Evolutionary conservation across 2,888 invertebrate species (phyloP).

Genomic region (Fragum sueziense): DNA sequence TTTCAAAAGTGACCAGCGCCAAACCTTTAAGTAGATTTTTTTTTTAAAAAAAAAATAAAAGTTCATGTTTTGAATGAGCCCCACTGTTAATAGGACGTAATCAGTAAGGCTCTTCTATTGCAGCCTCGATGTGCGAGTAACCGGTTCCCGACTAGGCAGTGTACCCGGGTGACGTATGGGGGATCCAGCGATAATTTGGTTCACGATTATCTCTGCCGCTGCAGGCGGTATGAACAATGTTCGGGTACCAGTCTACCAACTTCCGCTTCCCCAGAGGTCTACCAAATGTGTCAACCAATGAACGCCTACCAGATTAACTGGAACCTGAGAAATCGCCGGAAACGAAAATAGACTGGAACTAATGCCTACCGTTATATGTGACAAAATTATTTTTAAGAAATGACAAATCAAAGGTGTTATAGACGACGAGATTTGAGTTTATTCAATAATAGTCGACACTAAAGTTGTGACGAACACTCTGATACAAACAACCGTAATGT

Average conservation of each 20-base stretch:
- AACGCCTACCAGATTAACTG: background rate
- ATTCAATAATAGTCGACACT: background rate
- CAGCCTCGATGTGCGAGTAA: conserved; percentile 49
- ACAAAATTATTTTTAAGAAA: background rate
- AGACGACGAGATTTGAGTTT: background rate
- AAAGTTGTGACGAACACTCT: too few species aligned
- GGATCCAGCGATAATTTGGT: conserved; percentile 25
- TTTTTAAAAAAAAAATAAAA: too few species aligned
- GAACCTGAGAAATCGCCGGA: background rate
- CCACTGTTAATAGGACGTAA: too few species aligned
- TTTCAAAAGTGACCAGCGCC: too few species aligned
- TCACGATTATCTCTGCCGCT: conserved; percentile 51
- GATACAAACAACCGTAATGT: too few species aligned
- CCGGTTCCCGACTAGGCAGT: conserved; percentile 22
- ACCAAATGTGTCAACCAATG: conserved; percentile 30
- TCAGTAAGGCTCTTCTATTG: too few species aligned
- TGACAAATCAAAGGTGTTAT: background rate
- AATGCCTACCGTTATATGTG: too few species aligned
- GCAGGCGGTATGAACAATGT: conserved; percentile 43
- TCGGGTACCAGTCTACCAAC: conserved; percentile 28
- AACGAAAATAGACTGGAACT: background rate
- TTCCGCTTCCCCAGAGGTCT: background rate
- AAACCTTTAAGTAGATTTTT: too few species aligned
- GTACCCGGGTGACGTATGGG: conserved; percentile 38
- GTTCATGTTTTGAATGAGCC: too few species aligned